phyloP scores from a whole-genome alignment of 2,113 vertebrate species.

The Xenopus borealis region DNA sequence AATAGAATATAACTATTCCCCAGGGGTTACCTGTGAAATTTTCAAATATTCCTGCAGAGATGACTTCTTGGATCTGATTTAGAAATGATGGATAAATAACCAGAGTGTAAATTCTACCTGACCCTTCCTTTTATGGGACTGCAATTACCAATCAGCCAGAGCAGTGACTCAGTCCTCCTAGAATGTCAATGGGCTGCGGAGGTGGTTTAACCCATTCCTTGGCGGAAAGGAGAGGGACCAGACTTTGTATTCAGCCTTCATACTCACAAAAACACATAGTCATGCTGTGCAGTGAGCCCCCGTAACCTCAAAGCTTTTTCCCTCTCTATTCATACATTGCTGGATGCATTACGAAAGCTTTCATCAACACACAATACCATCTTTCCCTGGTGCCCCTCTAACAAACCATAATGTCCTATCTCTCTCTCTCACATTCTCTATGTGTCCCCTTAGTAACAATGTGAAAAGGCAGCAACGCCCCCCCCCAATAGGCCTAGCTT shows the following conservation, averaged over 20 bases:
- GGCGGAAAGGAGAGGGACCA: slow-evolving; percentile 6
- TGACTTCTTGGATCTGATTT: too few relatives aligned
- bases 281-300: not conserved
- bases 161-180: not conserved
- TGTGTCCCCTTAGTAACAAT: slow-evolving; percentile 35
- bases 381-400: slow-evolving; percentile 14
- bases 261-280: not conserved
- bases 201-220: slow-evolving; percentile 30
- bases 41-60: too few relatives aligned
- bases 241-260: slow-evolving; percentile 17
- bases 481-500: not conserved
- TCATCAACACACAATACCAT: slow-evolving; percentile 21
- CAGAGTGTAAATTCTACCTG: not conserved
- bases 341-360: slow-evolving; percentile 21
- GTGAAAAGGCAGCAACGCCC: not conserved
- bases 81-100: too few relatives aligned
- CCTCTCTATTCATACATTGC: not conserved
- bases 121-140: not conserved
- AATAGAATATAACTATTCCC: too few relatives aligned
- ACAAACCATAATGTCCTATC: slow-evolving; percentile 9
- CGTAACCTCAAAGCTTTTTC: not conserved
- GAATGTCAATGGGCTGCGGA: not conserved
- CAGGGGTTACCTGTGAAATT: too few relatives aligned
- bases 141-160: not conserved
- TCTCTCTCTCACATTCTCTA: not conserved